Evolutionary conservation across 2,797 vertebrate species (phyloP), one percentile per base, ranked within the genome.

Genomic region (Bovichtus diacanthus): DNA sequence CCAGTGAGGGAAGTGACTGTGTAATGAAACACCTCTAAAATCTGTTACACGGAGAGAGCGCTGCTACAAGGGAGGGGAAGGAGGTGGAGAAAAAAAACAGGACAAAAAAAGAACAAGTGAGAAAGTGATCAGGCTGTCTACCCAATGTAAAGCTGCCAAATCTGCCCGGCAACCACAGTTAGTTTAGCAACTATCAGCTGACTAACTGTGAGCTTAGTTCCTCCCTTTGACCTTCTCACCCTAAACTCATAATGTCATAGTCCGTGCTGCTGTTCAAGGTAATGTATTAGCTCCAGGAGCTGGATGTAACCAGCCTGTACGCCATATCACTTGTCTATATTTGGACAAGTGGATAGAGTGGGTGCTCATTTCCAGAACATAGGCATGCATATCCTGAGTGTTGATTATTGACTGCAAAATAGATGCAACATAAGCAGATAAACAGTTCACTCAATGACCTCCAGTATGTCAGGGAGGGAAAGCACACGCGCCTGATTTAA

Each of bases 91-190:
- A 67, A 80, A 63, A 78, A 76, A 83, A 60, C 46, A 55, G 54
- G 38, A 54, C 36, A 29, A 74, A 86, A 85, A 87, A 84, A 87
- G 70, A 81, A 80, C 70, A 92, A 78, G 81, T 55, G 70, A 76
- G 71, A 84, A 83, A 82, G 78, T 83, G 69, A 89, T 86, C 78
- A 78, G 49, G 43, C 61, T 76, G 54, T 63, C 29, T 15, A 64
- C 78, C 39, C 49, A 59, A 34, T 50, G 25, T 71, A 68, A 84
- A 78, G 66, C 58, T 53, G 29, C 29, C 18, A 84, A 85, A 87
- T 94, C 92, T 92, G 91, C 93, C 91, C 69, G 36, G 90, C 89
- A 94, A 94, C 93, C 60, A 49, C 70, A 21, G 44, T 66, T 36
- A 82, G 72, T 83, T 68, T 50, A 74, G 78, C 74, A 77, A 58